A percentile compares a stretch with the other conserved stretches of the same genome.
These are phyloP conservation scores for Ophion ventricosus DNA, from an alignment of 2,888 invertebrate genomes.

Conservation along the genomic window DNA sequence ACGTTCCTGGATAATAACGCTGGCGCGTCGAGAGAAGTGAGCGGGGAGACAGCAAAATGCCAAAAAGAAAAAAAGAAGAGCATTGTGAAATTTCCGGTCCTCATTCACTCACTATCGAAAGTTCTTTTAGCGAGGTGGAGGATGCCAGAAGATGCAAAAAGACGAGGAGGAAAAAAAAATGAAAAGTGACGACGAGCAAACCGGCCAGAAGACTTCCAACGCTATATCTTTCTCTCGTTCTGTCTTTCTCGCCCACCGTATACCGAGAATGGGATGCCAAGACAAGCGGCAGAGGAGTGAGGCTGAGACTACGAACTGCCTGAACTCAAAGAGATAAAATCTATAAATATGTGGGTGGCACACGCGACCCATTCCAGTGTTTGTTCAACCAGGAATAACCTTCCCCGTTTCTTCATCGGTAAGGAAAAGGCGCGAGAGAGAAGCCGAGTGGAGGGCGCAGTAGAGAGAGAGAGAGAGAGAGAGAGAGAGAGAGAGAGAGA, in stretches of 20 bases:
- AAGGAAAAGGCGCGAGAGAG: constrained; percentile 70
- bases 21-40: background rate
- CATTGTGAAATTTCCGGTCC: constrained; percentile 51
- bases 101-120: constrained; percentile 56
- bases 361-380: constrained; percentile 83
- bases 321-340: constrained; percentile 81
- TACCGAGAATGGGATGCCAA: constrained; percentile 56
- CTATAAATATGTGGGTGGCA: constrained; percentile 83
- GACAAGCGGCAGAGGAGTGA: constrained; percentile 9
- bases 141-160: constrained; percentile 5
- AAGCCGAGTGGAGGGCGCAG: constrained; percentile 17
- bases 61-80: constrained; percentile 13
- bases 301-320: constrained; percentile 41
- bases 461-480: constrained; percentile 16
- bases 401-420: constrained; percentile 80
- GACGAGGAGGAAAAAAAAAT: constrained; percentile 20
- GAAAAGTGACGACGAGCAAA: constrained; percentile 42
- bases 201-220: constrained; percentile 19
- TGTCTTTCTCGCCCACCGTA: constrained; percentile 39
- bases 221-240: constrained; percentile 6
- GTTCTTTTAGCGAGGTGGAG: constrained; percentile 44
- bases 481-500: constrained; percentile 3
- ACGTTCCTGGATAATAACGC: constrained; percentile 31
- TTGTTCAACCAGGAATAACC: constrained; percentile 84
- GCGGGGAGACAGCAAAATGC: background rate